Percentiles rank a stretch among this genome's conserved stretches.
phyloP scores from a whole-genome alignment of 1,140 invertebrate species.

The Papilio polyxenes region DNA sequence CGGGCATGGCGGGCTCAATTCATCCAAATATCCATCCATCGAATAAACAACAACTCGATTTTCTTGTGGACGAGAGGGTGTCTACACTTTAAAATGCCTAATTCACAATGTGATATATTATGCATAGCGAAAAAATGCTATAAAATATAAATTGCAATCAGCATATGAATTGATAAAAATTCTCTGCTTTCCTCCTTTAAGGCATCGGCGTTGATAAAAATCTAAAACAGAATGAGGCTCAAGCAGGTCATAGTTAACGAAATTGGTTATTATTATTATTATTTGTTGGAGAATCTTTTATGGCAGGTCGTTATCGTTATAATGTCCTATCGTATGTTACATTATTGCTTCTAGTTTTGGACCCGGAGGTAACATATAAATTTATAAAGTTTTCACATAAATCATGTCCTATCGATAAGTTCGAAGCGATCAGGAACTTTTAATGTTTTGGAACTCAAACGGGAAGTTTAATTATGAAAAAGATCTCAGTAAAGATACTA shows the following conservation, averaged over 20 bases:
- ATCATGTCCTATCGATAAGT: slow-evolving; percentile 9
- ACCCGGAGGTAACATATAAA: slow-evolving; percentile 1
- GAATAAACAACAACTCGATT: no score
- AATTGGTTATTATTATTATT: background rate
- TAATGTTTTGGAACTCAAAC: slow-evolving; percentile 10
- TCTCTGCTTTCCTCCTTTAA: background rate
- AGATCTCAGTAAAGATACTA: background rate
- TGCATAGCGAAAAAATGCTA: no score
- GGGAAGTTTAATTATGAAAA: slow-evolving; percentile 6
- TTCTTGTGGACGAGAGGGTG: no score
- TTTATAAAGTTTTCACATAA: slow-evolving; percentile 10
- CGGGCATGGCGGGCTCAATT: no score
- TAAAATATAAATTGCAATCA: no score
- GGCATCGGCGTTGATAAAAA: background rate
- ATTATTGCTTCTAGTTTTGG: background rate
- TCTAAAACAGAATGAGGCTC: background rate
- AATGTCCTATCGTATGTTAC: slow-evolving; percentile 17
- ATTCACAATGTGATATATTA: no score
- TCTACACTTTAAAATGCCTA: no score
- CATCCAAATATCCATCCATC: no score
- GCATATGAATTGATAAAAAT: no score
- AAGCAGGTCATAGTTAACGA: background rate
- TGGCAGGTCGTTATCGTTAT: slow-evolving; percentile 5
- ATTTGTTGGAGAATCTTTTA: background rate
- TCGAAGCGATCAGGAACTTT: background rate